These are phyloP conservation scores for Pseudomyrmex pallidus DNA, from an alignment of 1,140 invertebrate genomes.

Conservation along the genomic window DNA sequence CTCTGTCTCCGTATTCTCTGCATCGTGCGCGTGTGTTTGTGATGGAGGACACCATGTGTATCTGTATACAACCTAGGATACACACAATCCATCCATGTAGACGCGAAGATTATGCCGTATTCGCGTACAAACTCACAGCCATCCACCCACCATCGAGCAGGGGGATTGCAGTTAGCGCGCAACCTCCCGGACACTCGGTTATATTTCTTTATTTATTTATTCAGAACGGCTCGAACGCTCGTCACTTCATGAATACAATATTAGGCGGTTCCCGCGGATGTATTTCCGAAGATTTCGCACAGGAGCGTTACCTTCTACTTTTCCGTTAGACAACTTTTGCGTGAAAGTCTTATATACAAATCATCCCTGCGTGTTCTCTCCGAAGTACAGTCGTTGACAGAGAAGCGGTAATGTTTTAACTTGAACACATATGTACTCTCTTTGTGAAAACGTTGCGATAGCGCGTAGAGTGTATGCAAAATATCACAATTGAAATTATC, in stretches of 20 bases:
- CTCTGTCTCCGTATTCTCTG: constrained; percentile 40
- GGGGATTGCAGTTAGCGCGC: constrained; percentile 33
- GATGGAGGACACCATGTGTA: not conserved
- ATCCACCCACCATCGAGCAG: not conserved
- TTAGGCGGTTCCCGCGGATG: constrained; percentile 63
- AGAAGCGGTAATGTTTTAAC: not conserved
- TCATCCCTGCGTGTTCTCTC: not conserved
- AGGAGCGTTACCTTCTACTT: constrained; percentile 24
- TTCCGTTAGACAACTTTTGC: constrained; percentile 20
- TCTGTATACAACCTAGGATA: not conserved
- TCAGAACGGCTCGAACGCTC: constrained; percentile 75
- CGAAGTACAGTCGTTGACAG: constrained; percentile 24
- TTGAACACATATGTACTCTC: not conserved
- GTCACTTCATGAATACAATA: constrained; percentile 80
- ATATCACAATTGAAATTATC: no score
- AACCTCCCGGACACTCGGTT: constrained; percentile 55
- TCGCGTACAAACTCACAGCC: constrained; percentile 34
- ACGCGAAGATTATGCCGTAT: constrained; percentile 45
- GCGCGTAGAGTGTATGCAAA: not conserved
- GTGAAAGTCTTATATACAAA: constrained; percentile 28
- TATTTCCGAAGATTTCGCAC: constrained; percentile 51
- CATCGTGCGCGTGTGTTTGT: not conserved
- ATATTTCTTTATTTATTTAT: constrained; percentile 81
- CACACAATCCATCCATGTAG: not conserved
- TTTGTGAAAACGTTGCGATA: not conserved